phyloP scores from a whole-genome alignment of 53 echinoderm and acorn worm species.

The Zoroaster sp. region DNA sequence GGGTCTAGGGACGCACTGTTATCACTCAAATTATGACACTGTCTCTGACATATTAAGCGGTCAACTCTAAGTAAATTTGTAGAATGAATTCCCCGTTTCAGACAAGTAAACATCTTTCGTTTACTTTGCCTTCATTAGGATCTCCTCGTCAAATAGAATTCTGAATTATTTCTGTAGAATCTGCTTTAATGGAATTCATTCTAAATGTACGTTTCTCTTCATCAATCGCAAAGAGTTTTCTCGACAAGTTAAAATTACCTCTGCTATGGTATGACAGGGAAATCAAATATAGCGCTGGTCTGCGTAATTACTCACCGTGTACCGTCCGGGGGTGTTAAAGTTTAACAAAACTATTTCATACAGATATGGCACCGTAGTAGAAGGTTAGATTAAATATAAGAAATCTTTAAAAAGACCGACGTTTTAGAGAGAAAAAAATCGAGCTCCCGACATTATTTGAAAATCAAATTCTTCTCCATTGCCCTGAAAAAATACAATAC shows the following conservation, averaged over 20 bases:
- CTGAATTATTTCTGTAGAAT: not conserved
- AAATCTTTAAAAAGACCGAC: not conserved
- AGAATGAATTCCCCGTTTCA: not conserved
- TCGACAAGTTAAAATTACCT: conserved; percentile 15
- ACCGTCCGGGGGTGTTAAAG: not conserved
- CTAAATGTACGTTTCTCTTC: not conserved
- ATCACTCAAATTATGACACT: not conserved
- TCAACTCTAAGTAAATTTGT: conserved; percentile 2
- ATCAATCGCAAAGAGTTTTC: conserved; percentile 3
- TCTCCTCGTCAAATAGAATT: not conserved
- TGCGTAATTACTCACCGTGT: not conserved
- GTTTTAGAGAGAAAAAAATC: not conserved
- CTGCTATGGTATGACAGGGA: not conserved
- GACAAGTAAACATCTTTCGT: conserved; percentile 6
- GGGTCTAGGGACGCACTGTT: not conserved
- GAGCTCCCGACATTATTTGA: not conserved
- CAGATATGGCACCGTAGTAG: not conserved
- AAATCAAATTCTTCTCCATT: too few species aligned
- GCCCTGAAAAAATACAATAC: too few species aligned
- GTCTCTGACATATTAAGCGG: not conserved
- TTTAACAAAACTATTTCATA: not conserved
- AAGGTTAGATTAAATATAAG: not conserved
- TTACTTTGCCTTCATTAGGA: conserved; percentile 27
- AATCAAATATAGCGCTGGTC: not conserved
- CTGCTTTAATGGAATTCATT: not conserved